phyloP scores from a whole-genome alignment of 2,797 vertebrate species.

The Hydrolagus colliei region DNA sequence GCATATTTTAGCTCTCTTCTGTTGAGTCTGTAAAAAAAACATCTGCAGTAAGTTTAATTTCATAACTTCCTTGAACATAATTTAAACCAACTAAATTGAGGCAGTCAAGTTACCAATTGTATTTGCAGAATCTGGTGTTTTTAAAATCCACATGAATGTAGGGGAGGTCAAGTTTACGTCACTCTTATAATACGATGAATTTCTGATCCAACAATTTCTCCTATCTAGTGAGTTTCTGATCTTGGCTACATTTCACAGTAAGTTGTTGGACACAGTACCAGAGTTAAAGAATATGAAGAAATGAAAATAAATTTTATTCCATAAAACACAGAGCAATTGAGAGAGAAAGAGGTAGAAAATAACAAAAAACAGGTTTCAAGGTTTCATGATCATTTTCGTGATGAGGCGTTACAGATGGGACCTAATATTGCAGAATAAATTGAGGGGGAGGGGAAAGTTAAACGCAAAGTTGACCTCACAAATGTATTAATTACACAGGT shows the following conservation, averaged over 20 bases:
- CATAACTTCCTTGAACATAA: not conserved
- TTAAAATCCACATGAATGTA: too few species aligned
- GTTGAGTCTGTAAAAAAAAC: constrained; percentile 6
- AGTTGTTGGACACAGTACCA: not conserved
- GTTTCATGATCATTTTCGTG: not conserved
- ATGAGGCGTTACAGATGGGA: not conserved
- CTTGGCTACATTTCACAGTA: not conserved
- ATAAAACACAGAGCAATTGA: not conserved
- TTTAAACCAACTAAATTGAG: too few species aligned
- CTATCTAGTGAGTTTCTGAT: not conserved
- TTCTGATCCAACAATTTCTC: not conserved
- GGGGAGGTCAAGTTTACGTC: too few species aligned
- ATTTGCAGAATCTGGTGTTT: not conserved
- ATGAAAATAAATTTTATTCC: not conserved
- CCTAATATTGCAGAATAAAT: not conserved
- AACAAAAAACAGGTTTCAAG: constrained; percentile 43
- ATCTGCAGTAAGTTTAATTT: not conserved
- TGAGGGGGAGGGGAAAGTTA: not conserved
- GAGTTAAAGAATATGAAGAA: not conserved
- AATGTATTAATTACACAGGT: not conserved
- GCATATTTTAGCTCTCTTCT: not conserved
- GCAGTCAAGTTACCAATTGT: not conserved
- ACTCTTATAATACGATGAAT: not conserved
- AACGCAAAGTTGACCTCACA: not conserved
- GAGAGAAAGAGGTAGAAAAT: too few species aligned